Conservation (phyloP, 2,797 vertebrate species). For the Chromis chromis region DNA sequence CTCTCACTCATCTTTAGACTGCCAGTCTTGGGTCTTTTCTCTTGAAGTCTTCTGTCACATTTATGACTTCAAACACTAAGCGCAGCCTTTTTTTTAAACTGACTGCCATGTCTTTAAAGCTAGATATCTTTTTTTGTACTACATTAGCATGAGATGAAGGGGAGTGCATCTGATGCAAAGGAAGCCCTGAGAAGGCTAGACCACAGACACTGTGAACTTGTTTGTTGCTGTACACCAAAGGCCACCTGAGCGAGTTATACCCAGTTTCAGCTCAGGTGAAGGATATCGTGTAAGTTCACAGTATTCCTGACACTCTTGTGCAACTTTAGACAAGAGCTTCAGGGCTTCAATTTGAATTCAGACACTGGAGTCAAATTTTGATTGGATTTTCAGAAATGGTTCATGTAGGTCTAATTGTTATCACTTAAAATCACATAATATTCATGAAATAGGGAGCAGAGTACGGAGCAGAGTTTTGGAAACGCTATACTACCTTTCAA, state of each 20-base stretch:
- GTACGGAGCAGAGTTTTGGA: not conserved
- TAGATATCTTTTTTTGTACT: constrained; percentile 77
- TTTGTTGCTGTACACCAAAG: constrained; percentile 77
- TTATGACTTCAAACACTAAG: constrained; percentile 85
- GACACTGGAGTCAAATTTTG: not conserved
- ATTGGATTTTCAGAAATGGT: not conserved
- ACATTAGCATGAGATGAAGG: constrained; percentile 85
- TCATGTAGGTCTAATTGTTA: not conserved
- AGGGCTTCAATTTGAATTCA: not conserved
- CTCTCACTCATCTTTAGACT: constrained; percentile 85
- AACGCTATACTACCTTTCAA: not conserved
- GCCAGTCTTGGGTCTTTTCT: constrained; percentile 84
- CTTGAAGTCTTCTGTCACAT: constrained; percentile 86
- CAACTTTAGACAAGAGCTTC: not conserved
- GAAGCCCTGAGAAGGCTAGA: constrained; percentile 74
- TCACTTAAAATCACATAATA: not conserved
- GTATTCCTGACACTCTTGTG: not conserved
- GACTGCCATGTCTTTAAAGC: constrained; percentile 85
- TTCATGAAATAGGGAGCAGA: not conserved
- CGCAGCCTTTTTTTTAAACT: constrained; percentile 79
- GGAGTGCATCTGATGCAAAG: constrained; percentile 75
- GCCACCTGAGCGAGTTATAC: constrained; percentile 53
- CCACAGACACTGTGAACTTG: constrained; percentile 79
- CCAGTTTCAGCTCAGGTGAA: constrained; percentile 52
- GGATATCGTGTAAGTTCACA: constrained; percentile 3